Evolutionary conservation across 2,888 invertebrate species (phyloP), one percentile per base, ranked within the genome.

Genomic region (Oegoconia quadripuncta): DNA sequence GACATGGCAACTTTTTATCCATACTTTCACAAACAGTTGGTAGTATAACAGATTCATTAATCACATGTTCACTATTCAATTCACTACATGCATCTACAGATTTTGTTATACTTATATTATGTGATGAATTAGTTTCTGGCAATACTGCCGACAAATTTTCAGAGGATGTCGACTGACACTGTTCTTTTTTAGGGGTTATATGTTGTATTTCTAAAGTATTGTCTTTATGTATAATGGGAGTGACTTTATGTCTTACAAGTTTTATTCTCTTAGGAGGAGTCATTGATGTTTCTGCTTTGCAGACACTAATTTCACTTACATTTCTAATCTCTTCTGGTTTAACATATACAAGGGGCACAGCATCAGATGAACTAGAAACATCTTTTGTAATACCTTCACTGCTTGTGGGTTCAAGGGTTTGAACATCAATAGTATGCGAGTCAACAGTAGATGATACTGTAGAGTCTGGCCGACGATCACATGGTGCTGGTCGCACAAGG

Each of bases 281-380:
- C 48, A 73, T 59, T 39, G 84, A 82, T 38, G 82, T 79, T 71
- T 87, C 87, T 72, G 86, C 83, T 81, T 82, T 79, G 76, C 84
- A 83, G 73, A 84, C 69, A 77, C 75, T 84, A 63, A 80, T 67
- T 72, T 82, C 84, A 72, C 75, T 82, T 74, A 82, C 56, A 72
- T 73, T 77, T 71, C 75, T 81, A 78, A 74, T 77, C 70, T 80
- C 79, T 69, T 81, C 76, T 59, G 73, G 71, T 59, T 75, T 80
- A 55, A 68, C 60, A 71, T 75, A 68, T 66, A 69, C 58, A 62
- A 59, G 55, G 51, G 72, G 59, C 55, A 86, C 71, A 49, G 79
- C 75, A 65, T 87, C 87, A 31, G 87, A 87, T 31, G 87, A 87
- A 67, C 87, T 87, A 44, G 87, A 84, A 39, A 87, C 87, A 76